Evolutionary conservation across 2,113 vertebrate genomes (phyloP), one percentile per base, ranked within the genome.

Genomic region (Eolophus roseicapilla): DNA sequence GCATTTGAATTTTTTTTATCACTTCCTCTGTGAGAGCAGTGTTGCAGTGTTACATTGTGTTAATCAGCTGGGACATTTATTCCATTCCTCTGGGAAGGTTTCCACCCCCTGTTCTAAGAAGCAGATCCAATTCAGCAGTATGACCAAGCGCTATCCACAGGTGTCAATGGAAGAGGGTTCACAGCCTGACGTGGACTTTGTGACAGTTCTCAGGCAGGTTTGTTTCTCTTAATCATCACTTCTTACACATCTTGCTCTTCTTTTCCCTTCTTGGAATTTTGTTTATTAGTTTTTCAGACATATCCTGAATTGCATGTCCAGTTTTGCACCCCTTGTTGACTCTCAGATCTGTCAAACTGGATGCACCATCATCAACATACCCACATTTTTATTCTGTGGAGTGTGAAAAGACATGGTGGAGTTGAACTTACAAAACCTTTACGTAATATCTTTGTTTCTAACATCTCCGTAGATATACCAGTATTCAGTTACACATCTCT

Each of bases 41-140:
- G 12, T n/a, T n/a, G n/a, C n/a, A n/a, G n/a, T 43, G 62, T 76
- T 47, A 37, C 59, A 79, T 84, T 3, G 17, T 62, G 65, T 85
- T 94, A 86, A 96, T 86, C 70, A 76, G 39, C 49, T 94, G 59
- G 78, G 62, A 60, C 74, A 60, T 85, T 65, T 91, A 91, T 91
- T 76, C 74, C 67, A 79, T 82, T 85, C 73, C 46, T 89, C 41
- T 5, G 6, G 37, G 53, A 87, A 96, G 67, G 49, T 85, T 95
- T 87, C 80, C 29, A 71, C 60, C 11, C 16, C 16, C 27, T 1
- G 3, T 68, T 82, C 59, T 68, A 77, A 79, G 77, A 49, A 75
- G 44, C 68, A 64, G 62, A 59, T 63, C 15, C 35, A 23, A 41
- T 77, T 70, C 17, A 67, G 64, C 71, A 86, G 44, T 49, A 57